A percentile compares a stretch with the other conserved stretches of the same genome.
phyloP scores from a whole-genome alignment of 2,113 vertebrate species.

The Notechis scutatus region DNA sequence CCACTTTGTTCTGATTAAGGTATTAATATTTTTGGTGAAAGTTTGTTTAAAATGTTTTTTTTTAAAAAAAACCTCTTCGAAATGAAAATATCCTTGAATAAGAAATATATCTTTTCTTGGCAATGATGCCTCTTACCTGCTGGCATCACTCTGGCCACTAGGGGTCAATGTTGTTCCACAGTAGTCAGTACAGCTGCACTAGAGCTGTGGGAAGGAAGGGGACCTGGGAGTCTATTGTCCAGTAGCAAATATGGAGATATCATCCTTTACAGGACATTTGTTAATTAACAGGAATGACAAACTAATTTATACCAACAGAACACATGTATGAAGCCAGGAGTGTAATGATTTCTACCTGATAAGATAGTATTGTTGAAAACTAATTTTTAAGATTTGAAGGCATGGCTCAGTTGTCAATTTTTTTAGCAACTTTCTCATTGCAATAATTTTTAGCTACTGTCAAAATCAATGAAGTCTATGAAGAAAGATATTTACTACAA shows the following conservation, averaged over 20 bases:
- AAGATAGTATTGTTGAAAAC: neutral
- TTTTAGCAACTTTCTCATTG: neutral
- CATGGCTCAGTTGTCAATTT: neutral
- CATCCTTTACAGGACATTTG: neutral
- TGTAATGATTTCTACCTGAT: neutral
- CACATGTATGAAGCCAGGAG: neutral
- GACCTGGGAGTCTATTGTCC: accelerated
- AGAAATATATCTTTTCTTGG: accelerated
- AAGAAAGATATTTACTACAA: neutral
- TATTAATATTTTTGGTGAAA: neutral
- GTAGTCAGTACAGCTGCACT: neutral
- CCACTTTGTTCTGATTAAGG: neutral
- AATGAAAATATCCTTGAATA: neutral
- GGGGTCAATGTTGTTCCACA: conserved; percentile 66
- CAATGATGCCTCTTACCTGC: accelerated
- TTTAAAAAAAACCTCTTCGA: neutral
- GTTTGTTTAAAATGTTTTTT: neutral
- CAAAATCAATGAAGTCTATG: neutral
- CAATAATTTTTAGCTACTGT: neutral
- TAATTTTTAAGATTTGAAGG: conserved; percentile 8
- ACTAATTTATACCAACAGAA: neutral
- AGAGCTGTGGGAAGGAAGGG: neutral
- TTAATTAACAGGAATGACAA: neutral
- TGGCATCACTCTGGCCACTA: conserved; percentile 38
- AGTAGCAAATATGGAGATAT: neutral